Evolutionary conservation across 1,140 invertebrate species (phyloP).

Genomic region (Solenopsis invicta): DNA sequence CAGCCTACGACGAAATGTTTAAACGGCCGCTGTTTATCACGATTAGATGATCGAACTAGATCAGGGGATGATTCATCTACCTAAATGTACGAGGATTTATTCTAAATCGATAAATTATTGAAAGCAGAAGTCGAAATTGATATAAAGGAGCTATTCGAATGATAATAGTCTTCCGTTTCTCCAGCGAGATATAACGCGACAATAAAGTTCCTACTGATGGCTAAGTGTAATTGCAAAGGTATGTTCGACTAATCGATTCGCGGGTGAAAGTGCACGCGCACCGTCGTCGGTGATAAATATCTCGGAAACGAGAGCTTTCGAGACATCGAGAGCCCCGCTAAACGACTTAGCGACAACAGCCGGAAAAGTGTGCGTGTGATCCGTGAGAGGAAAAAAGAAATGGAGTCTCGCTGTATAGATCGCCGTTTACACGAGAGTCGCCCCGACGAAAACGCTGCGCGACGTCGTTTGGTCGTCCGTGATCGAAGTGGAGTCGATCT

Average conservation of each 20-base stretch:
- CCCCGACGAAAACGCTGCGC: slow-evolving; percentile 33
- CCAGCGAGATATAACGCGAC: neutral
- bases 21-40: neutral
- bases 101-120: neutral
- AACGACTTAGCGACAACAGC: slow-evolving; percentile 24
- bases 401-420: slow-evolving; percentile 47
- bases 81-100: neutral
- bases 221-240: slow-evolving; percentile 38
- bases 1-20: neutral
- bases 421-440: slow-evolving; percentile 33
- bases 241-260: slow-evolving; percentile 48
- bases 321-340: slow-evolving; percentile 19
- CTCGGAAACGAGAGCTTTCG: slow-evolving; percentile 38
- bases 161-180: neutral
- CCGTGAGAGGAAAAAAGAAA: slow-evolving; percentile 58
- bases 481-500: slow-evolving; percentile 63
- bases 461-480: slow-evolving; percentile 66
- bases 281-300: slow-evolving; percentile 32
- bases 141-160: neutral
- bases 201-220: slow-evolving; percentile 17
- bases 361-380: slow-evolving; percentile 57
- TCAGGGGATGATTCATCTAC: neutral
- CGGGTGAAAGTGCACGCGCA: slow-evolving; percentile 33
- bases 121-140: neutral
- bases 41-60: neutral